Evolutionary conservation across 1,140 invertebrate species (phyloP).

Genomic region (Calephelis virginiensis): DNA sequence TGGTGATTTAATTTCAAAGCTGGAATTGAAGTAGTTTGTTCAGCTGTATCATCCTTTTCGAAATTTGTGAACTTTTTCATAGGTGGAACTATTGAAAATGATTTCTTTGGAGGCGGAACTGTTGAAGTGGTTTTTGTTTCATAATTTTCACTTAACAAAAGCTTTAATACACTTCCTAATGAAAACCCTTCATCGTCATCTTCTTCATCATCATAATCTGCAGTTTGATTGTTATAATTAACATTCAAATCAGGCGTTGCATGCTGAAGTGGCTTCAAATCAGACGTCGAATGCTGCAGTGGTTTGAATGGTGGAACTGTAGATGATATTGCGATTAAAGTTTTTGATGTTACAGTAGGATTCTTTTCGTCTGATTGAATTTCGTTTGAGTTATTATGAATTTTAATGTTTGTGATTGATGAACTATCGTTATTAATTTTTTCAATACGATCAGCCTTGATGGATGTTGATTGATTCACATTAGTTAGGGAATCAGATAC

Average conservation of each 20-base stretch:
- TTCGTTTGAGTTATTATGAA: background rate
- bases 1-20: constrained; percentile 14
- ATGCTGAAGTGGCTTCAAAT: too few relatives aligned
- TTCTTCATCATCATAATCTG: constrained; percentile 58
- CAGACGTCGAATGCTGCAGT: background rate
- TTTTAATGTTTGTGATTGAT: constrained; percentile 3
- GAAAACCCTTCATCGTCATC: constrained; percentile 78
- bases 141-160: constrained; percentile 76
- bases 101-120: constrained; percentile 16
- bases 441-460: background rate
- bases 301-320: constrained; percentile 8
- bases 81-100: constrained; percentile 17
- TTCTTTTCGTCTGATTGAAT: background rate
- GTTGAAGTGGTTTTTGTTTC: constrained; percentile 50
- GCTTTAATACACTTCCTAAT: constrained; percentile 79
- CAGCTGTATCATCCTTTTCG: constrained; percentile 23
- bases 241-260: background rate
- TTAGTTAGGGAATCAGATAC: background rate
- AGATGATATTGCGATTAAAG: background rate
- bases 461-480: background rate
- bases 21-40: constrained; percentile 28
- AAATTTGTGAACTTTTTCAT: constrained; percentile 34
- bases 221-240: constrained; percentile 33
- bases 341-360: background rate
- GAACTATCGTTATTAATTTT: background rate